Evolutionary conservation across 2,888 invertebrate species (phyloP).

Genomic region (Eupithecia centaureata): DNA sequence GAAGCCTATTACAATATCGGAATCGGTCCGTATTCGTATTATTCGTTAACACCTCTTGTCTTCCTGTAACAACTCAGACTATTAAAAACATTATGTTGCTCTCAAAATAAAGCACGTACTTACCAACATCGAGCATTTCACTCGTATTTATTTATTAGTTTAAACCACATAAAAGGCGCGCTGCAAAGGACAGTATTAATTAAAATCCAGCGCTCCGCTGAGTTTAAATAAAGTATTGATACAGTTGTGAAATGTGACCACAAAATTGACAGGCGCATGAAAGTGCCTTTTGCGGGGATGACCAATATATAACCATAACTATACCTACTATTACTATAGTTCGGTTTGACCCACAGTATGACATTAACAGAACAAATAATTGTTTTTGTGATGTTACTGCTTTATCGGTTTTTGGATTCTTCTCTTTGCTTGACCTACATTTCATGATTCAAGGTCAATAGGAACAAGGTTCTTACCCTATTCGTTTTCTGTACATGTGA

Average conservation of each 20-base stretch:
- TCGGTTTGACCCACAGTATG: background rate
- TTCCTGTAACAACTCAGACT: no score
- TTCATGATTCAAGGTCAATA: no score
- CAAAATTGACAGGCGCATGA: background rate
- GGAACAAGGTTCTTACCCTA: no score
- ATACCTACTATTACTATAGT: no score
- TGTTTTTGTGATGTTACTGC: background rate
- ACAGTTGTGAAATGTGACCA: background rate
- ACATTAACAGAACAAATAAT: background rate
- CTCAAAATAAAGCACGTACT: background rate
- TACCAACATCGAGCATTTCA: background rate
- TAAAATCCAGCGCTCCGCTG: background rate
- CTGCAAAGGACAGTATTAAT: slow-evolving; percentile 4
- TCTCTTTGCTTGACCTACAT: no score
- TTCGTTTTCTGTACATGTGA: no score
- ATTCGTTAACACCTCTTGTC: no score
- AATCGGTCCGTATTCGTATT: no score
- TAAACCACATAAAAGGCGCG: background rate
- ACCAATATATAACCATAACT: no score
- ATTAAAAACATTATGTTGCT: no score
- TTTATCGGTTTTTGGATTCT: background rate
- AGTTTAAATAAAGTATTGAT: background rate
- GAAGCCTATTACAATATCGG: no score
- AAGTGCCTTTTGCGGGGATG: background rate
- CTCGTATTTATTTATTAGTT: background rate